Evolutionary conservation across 2,797 vertebrate species (phyloP).

Genomic region (Enteromius trimaculatus): DNA sequence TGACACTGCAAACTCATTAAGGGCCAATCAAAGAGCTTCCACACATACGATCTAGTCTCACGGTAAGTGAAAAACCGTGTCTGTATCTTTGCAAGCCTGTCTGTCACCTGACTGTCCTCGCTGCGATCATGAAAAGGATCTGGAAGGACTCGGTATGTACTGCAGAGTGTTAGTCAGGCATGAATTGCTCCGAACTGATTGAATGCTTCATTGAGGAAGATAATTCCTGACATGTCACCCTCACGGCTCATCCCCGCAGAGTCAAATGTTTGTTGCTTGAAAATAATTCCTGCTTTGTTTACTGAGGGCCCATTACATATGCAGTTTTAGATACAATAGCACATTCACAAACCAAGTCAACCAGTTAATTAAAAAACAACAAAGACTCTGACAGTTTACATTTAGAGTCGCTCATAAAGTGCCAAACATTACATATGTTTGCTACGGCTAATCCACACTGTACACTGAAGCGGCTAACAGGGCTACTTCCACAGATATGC

Average conservation of each 20-base stretch:
- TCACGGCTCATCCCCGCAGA: slow-evolving; percentile 35
- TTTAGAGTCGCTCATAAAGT: slow-evolving; percentile 3
- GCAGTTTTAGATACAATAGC: slow-evolving; percentile 23
- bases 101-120: slow-evolving; percentile 60
- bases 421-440: slow-evolving; percentile 33
- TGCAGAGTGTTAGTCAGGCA: slow-evolving; percentile 46
- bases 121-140: slow-evolving; percentile 40
- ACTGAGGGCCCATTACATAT: slow-evolving; percentile 31
- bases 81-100: slow-evolving; percentile 36
- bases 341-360: slow-evolving; percentile 43
- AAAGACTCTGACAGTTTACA: slow-evolving; percentile 34
- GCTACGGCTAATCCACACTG: slow-evolving; percentile 4
- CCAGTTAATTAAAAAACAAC: slow-evolving; percentile 43
- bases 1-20: slow-evolving; percentile 68
- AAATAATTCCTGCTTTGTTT: slow-evolving; percentile 41
- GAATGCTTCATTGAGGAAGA: slow-evolving; percentile 46
- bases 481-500: slow-evolving; percentile 2
- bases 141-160: slow-evolving; percentile 25
- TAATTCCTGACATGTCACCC: slow-evolving; percentile 39
- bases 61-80: slow-evolving; percentile 74
- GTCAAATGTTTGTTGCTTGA: slow-evolving; percentile 43
- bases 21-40: slow-evolving; percentile 68
- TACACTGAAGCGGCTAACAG: slow-evolving; percentile 5
- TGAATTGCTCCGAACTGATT: slow-evolving; percentile 43
- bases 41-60: slow-evolving; percentile 50